Evolutionary conservation across 2,888 invertebrate species (phyloP), one percentile per base, ranked within the genome.

Genomic region (Epirrhoe alternata): DNA sequence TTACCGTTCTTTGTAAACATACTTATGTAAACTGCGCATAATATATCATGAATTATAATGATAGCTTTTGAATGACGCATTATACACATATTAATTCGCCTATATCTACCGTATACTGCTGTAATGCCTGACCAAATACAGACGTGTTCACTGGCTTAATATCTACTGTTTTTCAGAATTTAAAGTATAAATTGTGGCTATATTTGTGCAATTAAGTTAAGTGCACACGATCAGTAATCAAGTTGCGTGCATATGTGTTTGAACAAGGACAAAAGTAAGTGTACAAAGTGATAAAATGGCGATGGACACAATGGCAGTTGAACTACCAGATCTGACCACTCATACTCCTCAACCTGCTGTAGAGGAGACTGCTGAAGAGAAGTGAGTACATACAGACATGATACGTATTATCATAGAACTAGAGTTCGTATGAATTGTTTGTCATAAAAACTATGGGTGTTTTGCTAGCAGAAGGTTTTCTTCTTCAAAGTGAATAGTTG

Each of bases 281-380:
- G 77, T 71, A 74, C 72, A 64, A 59, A 72, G 77, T 77, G 70
- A 64, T 72, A 87, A 76, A 61, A 94, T 94, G 93, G 94, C 93
- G 60, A 92, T 93, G 89, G 93, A 93, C 75, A 93, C 93, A 45
- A 90, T 94, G 92, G 88, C 93, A 74, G 92, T 94, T 0, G 94
- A 94, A 78, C 81, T 94, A 84, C 94, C 94, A 0, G 93, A 94
- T 64, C 72, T 93, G 68, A 81, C 84, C 53, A 88, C 88, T 16
- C 90, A 85, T 65, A 76, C 86, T 1, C 87, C 88, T 5, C 86
- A 83, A 6, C 84, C 86, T 35, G 83, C 88, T 0, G 76, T 84
- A 0, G 93, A 92, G 68, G 94, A 93, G 68, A 92, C 93, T 0
- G 82, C 91, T 0, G 93, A 94, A 62, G 93, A 94, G 73, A 93